phyloP scores from a whole-genome alignment of 2,113 vertebrate species.

The Formicarius rufipectus region DNA sequence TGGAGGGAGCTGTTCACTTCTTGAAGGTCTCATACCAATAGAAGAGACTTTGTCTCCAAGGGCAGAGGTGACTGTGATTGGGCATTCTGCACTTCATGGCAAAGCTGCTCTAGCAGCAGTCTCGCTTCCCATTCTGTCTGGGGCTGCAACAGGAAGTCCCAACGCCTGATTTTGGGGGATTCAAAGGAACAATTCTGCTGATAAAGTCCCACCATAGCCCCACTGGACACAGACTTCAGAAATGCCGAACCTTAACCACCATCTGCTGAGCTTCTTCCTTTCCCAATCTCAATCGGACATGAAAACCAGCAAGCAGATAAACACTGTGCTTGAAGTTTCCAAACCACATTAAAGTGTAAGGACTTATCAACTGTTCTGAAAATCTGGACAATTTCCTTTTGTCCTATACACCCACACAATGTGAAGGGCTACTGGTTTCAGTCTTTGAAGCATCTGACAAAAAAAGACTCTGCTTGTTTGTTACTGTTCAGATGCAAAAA shows the following conservation, averaged over 20 bases:
- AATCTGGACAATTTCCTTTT: constrained; percentile 37
- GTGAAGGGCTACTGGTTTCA: background rate
- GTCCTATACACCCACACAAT: background rate
- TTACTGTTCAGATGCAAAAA: background rate
- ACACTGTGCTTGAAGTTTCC: constrained; percentile 16
- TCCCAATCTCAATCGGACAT: constrained; percentile 13
- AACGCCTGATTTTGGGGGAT: background rate
- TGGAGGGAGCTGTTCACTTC: background rate
- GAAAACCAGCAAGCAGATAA: constrained; percentile 31
- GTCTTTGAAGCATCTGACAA: background rate
- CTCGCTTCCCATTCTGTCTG: constrained; percentile 11
- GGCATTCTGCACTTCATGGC: background rate
- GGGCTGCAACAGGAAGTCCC: constrained; percentile 39
- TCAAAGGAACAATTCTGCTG: constrained; percentile 47
- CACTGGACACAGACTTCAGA: background rate
- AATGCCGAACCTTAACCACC: background rate
- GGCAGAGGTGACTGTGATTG: background rate
- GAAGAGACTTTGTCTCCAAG: background rate
- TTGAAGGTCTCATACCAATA: background rate
- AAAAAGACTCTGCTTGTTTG: background rate
- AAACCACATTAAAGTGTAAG: constrained; percentile 25
- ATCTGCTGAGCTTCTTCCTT: constrained; percentile 58
- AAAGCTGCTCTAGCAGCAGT: constrained; percentile 32
- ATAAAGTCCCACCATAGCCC: constrained; percentile 17
- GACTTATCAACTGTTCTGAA: constrained; percentile 15